phyloP scores from a whole-genome alignment of 1,140 invertebrate species.

The Drosophila mayri region DNA sequence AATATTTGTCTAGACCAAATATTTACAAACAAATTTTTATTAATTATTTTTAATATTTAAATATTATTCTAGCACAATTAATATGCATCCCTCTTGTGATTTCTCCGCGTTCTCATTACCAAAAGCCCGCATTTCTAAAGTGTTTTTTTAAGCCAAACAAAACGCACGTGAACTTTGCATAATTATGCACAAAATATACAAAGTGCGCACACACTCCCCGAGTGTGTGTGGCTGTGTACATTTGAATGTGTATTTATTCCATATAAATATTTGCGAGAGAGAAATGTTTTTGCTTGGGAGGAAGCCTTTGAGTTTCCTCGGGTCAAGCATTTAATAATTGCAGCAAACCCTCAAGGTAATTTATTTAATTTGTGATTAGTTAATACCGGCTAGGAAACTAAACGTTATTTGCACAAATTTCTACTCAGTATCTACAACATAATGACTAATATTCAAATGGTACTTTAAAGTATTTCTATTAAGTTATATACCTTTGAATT shows the following conservation, averaged over 20 bases:
- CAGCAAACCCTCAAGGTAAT: constrained; percentile 22
- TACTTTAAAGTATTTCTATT: background rate
- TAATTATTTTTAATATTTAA: background rate
- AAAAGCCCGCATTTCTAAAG: constrained; percentile 39
- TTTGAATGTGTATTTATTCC: constrained; percentile 13
- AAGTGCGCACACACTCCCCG: constrained; percentile 14
- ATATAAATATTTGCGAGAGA: constrained; percentile 55
- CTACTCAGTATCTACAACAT: background rate
- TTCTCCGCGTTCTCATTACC: constrained; percentile 4
- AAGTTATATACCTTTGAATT: background rate
- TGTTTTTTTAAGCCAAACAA: constrained; percentile 63
- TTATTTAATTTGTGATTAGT: constrained; percentile 9
- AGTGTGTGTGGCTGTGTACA: constrained; percentile 1
- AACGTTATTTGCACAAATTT: background rate
- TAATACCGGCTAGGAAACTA: background rate
- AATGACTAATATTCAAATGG: background rate
- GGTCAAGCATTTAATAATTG: constrained; percentile 48
- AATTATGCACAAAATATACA: constrained; percentile 67
- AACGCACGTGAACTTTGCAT: constrained; percentile 70
- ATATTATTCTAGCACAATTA: background rate
- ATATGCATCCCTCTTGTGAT: background rate
- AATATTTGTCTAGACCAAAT: background rate
- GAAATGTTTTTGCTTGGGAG: constrained; percentile 28
- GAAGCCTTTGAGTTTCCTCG: background rate
- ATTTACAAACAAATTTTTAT: background rate